Base-by-base conservation (phyloP, 1,140 invertebrate species). In the Drosophila nebulosa region DNA sequence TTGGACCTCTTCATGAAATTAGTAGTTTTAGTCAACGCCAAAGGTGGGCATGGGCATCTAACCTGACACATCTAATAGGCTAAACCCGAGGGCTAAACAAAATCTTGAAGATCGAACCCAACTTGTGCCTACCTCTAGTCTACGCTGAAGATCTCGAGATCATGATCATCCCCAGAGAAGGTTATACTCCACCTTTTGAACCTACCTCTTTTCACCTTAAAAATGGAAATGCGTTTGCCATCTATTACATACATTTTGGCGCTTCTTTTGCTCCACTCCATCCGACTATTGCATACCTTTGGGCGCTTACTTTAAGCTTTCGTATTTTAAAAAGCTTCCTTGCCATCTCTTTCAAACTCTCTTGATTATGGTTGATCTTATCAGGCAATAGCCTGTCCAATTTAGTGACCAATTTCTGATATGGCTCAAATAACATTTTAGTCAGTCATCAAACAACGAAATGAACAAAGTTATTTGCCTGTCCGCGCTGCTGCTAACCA, bases 351-450 rank as follows among this genome's bases (percentile, higher is more conserved):
- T 22, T 22, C 3, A 12, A 4, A 24, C 2, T 12, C 10, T n/a
- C 16, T 18, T 32, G 39, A 16, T 59, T 35, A 46, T 4, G 16
- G 9, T 4, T 10, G 55, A 61, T 68, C 71, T 74, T 74, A 74
- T 74, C 71, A 56, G 6, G 5, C 18, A 7, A 14, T 50, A 12
- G 16, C 52, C 10, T 27, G 53, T 30, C 18, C 55, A 42, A 63
- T 79, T 75, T 84, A 84, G 65, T 63, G 76, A 24, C 58, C 72
- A 51, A 67, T 85, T 69, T 36, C 16, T 57, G 71, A 62, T 66
- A 64, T 6, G 39, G 24, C 30, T 14, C 6, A 32, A 22, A 16
- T 59, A 36, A 5, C 61, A 22, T 64, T 74, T 84, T 77, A 80
- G 79, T 77, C 59, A 55, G 42, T 30, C 9, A 36, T 9, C 35